A percentile compares a stretch with the other conserved stretches of the same genome.
phyloP scores from a whole-genome alignment of 1,140 invertebrate genomes.

The Capitella teleta region DNA sequence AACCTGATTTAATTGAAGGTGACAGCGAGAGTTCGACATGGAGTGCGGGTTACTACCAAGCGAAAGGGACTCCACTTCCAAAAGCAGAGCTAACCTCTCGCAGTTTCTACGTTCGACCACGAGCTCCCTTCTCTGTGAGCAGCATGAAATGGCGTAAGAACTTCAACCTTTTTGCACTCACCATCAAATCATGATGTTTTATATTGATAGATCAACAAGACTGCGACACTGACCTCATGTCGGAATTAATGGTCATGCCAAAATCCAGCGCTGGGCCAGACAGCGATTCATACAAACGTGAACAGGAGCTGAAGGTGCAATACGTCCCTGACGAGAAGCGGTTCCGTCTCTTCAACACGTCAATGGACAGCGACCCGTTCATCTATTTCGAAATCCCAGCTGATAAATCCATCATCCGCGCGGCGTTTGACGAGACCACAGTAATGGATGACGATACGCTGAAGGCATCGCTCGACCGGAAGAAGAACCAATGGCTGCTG shows the following conservation, averaged over 20 bases:
- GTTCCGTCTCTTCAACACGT: constrained; percentile 12
- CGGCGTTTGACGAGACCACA: constrained; percentile 5
- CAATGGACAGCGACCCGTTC: constrained; percentile 1
- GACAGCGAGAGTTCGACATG: constrained; percentile 2
- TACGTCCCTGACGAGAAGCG: neutral
- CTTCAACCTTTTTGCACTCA: too few species aligned
- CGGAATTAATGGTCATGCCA: constrained; percentile 1
- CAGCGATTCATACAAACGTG: constrained; percentile 8
- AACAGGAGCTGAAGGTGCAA: constrained; percentile 5
- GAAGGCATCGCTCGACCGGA: constrained; percentile 9
- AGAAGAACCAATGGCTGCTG: constrained; percentile 8
- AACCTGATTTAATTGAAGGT: constrained; percentile 9
- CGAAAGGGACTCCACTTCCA: constrained; percentile 6
- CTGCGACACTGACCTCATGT: constrained; percentile 9
- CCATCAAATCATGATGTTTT: neutral
- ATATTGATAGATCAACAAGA: constrained; percentile 3
- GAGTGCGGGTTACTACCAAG: constrained; percentile 11
- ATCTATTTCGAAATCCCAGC: constrained; percentile 10
- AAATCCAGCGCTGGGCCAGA: constrained; percentile 3
- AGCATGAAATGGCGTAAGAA: constrained; percentile 11
- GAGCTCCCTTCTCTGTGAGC: constrained; percentile 9
- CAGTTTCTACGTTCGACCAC: constrained; percentile 10
- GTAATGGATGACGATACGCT: constrained; percentile 11
- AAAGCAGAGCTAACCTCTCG: constrained; percentile 6
- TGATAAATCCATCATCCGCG: constrained; percentile 7